A percentile compares a stretch with the other conserved stretches of the same genome.
Evolutionary conservation across 2,797 vertebrate genomes (phyloP).

Genomic region (Myoxocephalus aenaeus): DNA sequence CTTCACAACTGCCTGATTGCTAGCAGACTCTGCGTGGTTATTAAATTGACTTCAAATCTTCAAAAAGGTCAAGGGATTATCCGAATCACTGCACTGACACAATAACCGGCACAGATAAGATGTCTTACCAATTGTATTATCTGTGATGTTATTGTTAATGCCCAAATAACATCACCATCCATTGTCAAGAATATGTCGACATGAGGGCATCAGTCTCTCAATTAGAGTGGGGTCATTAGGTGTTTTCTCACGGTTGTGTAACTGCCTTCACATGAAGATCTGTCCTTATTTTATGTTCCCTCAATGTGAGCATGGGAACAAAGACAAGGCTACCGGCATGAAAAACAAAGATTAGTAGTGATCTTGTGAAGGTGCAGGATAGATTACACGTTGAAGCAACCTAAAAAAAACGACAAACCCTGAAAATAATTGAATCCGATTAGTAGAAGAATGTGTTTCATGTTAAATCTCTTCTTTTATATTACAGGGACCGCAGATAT

Average conservation of each 20-base stretch:
- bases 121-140: slow-evolving; percentile 29
- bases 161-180: slow-evolving; percentile 31
- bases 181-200: slow-evolving; percentile 33
- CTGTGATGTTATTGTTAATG: slow-evolving; percentile 48
- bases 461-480: background rate
- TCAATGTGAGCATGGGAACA: slow-evolving; percentile 7
- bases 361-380: background rate
- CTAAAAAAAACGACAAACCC: background rate
- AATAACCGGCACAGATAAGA: slow-evolving; percentile 57
- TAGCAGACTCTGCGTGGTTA: slow-evolving; percentile 10
- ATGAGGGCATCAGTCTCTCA: slow-evolving; percentile 25
- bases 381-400: background rate
- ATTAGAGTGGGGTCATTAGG: slow-evolving; percentile 16
- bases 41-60: slow-evolving; percentile 20
- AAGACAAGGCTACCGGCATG: background rate
- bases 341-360: background rate
- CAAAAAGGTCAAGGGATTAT: slow-evolving; percentile 39
- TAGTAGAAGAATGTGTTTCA: background rate
- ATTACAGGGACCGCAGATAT: background rate
- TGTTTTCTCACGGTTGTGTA: slow-evolving; percentile 55
- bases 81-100: slow-evolving; percentile 47
- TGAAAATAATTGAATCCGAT: background rate
- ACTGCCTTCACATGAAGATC: background rate
- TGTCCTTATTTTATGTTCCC: slow-evolving; percentile 5
- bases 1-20: background rate